phyloP scores from a whole-genome alignment of 1,140 invertebrate genomes.

The Atopsyche davidsoni region DNA sequence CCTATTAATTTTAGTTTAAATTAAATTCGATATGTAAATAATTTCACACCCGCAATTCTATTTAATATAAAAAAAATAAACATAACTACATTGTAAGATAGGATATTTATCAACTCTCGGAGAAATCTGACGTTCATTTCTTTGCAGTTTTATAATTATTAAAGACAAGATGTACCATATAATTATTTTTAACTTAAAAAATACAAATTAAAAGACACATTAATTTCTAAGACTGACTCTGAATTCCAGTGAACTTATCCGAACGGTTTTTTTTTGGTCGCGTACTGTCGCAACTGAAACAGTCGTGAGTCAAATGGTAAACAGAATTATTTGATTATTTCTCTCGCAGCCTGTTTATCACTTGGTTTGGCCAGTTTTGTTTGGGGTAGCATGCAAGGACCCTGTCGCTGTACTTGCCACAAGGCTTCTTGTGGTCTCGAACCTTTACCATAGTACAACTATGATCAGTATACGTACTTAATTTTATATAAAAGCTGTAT shows the following conservation, averaged over 20 bases:
- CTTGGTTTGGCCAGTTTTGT: too few species aligned
- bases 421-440: background rate
- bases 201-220: constrained; percentile 13
- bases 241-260: constrained; percentile 24
- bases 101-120: too few species aligned
- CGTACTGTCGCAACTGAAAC: too few species aligned
- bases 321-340: too few species aligned
- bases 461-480: constrained; percentile 29
- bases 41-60: constrained; percentile 23
- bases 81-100: too few species aligned
- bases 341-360: too few species aligned
- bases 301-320: too few species aligned
- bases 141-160: constrained; percentile 15
- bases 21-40: constrained; percentile 12
- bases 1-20: constrained; percentile 27
- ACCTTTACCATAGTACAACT: constrained; percentile 12
- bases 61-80: constrained; percentile 18
- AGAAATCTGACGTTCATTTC: constrained; percentile 15
- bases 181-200: constrained; percentile 17
- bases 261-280: too few species aligned
- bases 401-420: background rate
- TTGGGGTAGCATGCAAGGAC: too few species aligned
- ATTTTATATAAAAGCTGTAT: constrained; percentile 17
- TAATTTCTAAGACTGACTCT: constrained; percentile 29
- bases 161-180: constrained; percentile 7